These are phyloP conservation scores for Drosophila differens DNA, from an alignment of 2,888 invertebrate species.

Conservation along the genomic window DNA sequence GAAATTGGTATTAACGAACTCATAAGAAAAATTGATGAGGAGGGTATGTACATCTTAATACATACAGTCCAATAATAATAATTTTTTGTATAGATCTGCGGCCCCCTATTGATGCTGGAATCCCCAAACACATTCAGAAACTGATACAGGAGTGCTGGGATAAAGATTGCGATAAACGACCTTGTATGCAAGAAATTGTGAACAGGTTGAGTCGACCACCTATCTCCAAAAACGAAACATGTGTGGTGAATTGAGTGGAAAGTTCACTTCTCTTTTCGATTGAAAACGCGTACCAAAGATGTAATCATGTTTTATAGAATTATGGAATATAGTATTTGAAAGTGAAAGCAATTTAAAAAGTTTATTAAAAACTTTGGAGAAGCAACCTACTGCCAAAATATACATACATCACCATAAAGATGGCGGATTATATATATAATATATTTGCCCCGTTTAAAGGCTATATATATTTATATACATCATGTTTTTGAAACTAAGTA, in stretches of 20 bases:
- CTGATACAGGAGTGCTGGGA: neutral
- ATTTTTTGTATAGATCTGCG: neutral
- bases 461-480: too few relatives aligned
- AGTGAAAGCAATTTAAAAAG: too few relatives aligned
- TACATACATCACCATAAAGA: too few relatives aligned
- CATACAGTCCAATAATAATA: neutral
- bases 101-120: neutral
- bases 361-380: too few relatives aligned
- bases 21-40: rapidly evolving
- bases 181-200: neutral
- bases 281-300: too few relatives aligned
- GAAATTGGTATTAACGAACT: rapidly evolving
- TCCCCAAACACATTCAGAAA: rapidly evolving
- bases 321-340: too few relatives aligned
- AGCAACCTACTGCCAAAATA: too few relatives aligned
- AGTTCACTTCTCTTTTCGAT: neutral
- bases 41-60: neutral
- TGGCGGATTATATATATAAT: too few relatives aligned
- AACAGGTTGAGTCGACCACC: neutral
- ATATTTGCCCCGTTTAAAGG: too few relatives aligned
- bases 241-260: neutral
- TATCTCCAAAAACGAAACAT: too few relatives aligned
- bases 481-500: neutral
- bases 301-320: too few relatives aligned
- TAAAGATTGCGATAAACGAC: neutral